Percentiles rank a stretch among this genome's conserved stretches.
phyloP scores from a whole-genome alignment of 35 echinoderm and acorn worm species.

The Eucidaris tribuloides region DNA sequence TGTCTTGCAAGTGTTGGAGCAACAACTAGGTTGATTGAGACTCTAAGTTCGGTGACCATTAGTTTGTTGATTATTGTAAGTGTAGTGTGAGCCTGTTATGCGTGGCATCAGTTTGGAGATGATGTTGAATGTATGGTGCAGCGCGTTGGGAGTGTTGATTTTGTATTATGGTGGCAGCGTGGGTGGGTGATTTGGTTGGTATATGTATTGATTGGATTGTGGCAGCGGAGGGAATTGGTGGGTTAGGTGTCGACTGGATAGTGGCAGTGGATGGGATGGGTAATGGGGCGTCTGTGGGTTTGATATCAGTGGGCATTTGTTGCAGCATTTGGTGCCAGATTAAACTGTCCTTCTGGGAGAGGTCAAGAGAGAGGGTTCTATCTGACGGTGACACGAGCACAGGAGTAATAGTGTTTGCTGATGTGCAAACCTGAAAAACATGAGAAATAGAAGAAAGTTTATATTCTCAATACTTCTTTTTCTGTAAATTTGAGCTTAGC shows the following conservation, averaged over 20 bases:
- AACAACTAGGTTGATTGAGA: too few species aligned
- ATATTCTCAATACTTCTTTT: too few species aligned
- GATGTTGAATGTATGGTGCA: not conserved
- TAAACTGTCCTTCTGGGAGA: not conserved
- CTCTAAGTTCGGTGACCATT: too few species aligned
- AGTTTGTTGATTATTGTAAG: too few species aligned
- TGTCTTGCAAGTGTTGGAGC: too few species aligned
- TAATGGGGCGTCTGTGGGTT: not conserved
- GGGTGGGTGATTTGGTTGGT: not conserved
- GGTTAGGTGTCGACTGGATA: not conserved
- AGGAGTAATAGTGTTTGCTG: constrained; percentile 13
- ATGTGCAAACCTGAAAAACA: not conserved
- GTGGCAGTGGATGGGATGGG: not conserved
- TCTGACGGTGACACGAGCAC: constrained; percentile 12
- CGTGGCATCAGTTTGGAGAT: too few species aligned
- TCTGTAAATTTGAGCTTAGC: too few species aligned
- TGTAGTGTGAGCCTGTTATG: too few species aligned
- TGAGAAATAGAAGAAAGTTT: not conserved
- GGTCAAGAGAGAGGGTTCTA: constrained; percentile 26
- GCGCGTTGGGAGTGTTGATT: not conserved
- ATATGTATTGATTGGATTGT: not conserved
- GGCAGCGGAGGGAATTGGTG: not conserved
- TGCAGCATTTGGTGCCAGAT: constrained; percentile 7
- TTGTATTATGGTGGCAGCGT: constrained; percentile 13
- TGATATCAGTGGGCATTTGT: not conserved